Evolutionary conservation across 2,797 vertebrate genomes (phyloP).

Genomic region (Phataginus tricuspis): DNA sequence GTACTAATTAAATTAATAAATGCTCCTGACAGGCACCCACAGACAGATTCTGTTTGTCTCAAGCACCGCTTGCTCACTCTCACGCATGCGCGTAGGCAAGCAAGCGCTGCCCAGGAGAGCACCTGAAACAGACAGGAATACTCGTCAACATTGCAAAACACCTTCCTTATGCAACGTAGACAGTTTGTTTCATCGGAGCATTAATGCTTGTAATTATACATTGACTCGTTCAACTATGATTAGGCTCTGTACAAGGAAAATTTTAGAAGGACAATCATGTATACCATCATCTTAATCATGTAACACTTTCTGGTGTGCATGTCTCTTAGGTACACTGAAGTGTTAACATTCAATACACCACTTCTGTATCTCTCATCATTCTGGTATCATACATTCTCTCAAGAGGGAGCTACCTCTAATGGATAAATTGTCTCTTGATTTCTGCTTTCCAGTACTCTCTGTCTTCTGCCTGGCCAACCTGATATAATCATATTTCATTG

Average conservation of each 20-base stretch:
- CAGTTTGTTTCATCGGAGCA: neutral
- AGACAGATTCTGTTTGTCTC: neutral
- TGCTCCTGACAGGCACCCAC: neutral
- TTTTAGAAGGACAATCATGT: neutral
- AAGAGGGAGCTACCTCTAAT: neutral
- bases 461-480: neutral
- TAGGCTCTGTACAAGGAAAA: neutral
- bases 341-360: neutral
- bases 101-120: fast-evolving
- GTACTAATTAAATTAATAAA: neutral
- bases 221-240: neutral
- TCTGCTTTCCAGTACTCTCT: conserved; percentile 10
- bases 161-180: neutral
- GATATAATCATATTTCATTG: neutral
- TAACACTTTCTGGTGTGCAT: neutral
- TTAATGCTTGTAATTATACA: neutral
- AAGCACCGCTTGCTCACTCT: too few relatives aligned
- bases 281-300: neutral
- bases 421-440: conserved; percentile 39
- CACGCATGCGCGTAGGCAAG: fast-evolving
- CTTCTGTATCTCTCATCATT: neutral
- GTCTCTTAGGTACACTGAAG: neutral
- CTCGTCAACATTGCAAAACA: neutral
- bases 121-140: neutral
- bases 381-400: neutral